Conservation (phyloP, 2,888 invertebrate genomes). For the Volucella inflata region DNA sequence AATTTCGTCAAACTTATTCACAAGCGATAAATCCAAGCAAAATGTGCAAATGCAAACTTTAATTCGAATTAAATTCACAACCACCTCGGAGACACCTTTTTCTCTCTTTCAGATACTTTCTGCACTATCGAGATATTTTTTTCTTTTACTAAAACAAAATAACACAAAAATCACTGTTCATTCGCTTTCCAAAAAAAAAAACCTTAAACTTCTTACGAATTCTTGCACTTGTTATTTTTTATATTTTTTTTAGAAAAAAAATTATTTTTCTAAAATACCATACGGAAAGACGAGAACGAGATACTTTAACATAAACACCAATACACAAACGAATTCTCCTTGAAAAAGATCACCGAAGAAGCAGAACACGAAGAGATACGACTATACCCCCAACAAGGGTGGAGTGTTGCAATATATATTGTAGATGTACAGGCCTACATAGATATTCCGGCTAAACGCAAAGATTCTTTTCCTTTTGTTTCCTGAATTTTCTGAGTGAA, state of each 20-base stretch:
- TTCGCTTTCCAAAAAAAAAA: background rate
- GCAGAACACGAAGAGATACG: constrained; percentile 22
- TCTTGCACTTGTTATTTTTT: constrained; percentile 8
- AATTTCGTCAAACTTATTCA: constrained; percentile 15
- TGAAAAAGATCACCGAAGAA: background rate
- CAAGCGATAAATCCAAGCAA: constrained; percentile 38
- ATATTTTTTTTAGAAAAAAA: constrained; percentile 3
- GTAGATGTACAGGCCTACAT: constrained; percentile 10
- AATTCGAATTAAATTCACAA: constrained; percentile 30
- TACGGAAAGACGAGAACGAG: constrained; percentile 33
- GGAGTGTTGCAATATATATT: constrained; percentile 67
- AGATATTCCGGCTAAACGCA: constrained; percentile 39
- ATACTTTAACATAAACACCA: constrained; percentile 38
- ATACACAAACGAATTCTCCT: constrained; percentile 7
- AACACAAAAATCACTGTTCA: constrained; percentile 50
- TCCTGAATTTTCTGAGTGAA: constrained; percentile 19
- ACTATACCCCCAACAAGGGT: constrained; percentile 73
- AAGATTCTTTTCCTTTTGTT: constrained; percentile 12
- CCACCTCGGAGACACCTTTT: background rate
- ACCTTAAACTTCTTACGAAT: constrained; percentile 20
- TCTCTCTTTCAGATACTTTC: constrained; percentile 5
- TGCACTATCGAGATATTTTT: constrained; percentile 21
- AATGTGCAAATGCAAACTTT: background rate
- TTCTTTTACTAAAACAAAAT: background rate
- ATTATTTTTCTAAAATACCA: constrained; percentile 28